Evolutionary conservation across 2,888 invertebrate genomes (phyloP), one percentile per base, ranked within the genome.

Genomic region (Melanargia galathea): DNA sequence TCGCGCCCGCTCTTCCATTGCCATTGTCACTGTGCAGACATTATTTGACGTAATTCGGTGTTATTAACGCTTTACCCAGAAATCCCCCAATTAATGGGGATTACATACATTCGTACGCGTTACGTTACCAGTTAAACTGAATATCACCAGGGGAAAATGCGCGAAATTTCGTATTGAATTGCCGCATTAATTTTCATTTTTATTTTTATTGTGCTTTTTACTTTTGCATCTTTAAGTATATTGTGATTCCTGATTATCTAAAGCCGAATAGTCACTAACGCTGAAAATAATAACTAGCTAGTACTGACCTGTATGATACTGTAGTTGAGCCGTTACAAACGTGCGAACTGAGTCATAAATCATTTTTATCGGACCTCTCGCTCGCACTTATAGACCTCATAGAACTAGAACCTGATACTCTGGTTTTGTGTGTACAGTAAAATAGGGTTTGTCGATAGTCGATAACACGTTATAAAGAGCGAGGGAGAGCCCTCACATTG

Each of bases 21-120:
- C 43, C 45, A 57, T 45, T 51, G 57, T 51, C 30, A 30, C 26
- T 43, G 46, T 43, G 24, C 55, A n/a, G n/a, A 22, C 24, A 35
- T 58, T 52, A 58, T 63, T 58, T 51, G 57, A 45, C 22, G 51
- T 63, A 51, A 58, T 58, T 63, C 58, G 51, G 52, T 46, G 52
- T 58, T 52, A 63, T 62, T 62, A 62, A 62, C 56, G 62, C 51
- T 62, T 51, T 45, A 62, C 56, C 56, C 49, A 58, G 62, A 58
- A 63, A 52, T 52, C 51, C 62, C 18, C 45, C 58, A 58, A 63
- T 63, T 63, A 45, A 52, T 22, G 10, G 58, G 58, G 62, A 40
- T 22, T 49, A 48, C 43, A 49, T 22, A 61, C 55, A 55, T 52
- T 52, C 60, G 52, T 45, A 52, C 51, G 51, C 38, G 24, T n/a